Percentiles rank a stretch among this genome's conserved stretches.
Evolutionary conservation across 2,888 invertebrate species (phyloP).

Genomic region (Molanna angustata): DNA sequence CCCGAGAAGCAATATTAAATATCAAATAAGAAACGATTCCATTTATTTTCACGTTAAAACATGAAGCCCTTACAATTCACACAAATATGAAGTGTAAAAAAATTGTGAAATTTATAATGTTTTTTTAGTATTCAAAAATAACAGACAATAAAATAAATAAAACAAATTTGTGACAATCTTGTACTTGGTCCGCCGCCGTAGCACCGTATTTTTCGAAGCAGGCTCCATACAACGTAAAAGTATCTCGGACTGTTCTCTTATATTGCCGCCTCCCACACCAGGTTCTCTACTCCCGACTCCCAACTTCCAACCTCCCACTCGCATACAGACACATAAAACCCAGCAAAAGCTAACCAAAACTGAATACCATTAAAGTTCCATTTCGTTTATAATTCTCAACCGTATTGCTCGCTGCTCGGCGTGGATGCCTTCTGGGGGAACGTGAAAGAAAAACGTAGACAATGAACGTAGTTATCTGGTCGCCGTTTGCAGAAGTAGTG

Average conservation of each 20-base stretch:
- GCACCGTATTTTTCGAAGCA: constrained; percentile 35
- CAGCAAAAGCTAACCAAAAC: background rate
- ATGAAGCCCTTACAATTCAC: background rate
- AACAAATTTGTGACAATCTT: background rate
- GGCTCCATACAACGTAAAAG: constrained; percentile 11
- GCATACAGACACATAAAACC: constrained; percentile 1
- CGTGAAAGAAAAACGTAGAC: background rate
- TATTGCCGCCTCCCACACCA: constrained; percentile 16
- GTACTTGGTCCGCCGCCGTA: constrained; percentile 9
- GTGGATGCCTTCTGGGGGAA: background rate
- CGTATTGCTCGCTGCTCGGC: background rate
- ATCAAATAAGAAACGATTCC: too few species aligned
- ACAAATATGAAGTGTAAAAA: background rate
- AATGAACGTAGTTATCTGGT: background rate
- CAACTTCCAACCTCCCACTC: background rate
- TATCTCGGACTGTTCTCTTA: constrained; percentile 28
- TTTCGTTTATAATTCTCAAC: background rate
- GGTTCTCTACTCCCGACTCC: background rate
- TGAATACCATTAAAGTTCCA: background rate
- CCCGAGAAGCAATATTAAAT: too few species aligned
- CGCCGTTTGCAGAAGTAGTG: background rate
- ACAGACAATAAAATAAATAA: background rate
- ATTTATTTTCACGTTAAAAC: too few species aligned
- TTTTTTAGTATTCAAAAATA: background rate
- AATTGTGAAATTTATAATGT: background rate